Conservation (phyloP, 2,888 invertebrate genomes). For the Apotomis turbidana region DNA sequence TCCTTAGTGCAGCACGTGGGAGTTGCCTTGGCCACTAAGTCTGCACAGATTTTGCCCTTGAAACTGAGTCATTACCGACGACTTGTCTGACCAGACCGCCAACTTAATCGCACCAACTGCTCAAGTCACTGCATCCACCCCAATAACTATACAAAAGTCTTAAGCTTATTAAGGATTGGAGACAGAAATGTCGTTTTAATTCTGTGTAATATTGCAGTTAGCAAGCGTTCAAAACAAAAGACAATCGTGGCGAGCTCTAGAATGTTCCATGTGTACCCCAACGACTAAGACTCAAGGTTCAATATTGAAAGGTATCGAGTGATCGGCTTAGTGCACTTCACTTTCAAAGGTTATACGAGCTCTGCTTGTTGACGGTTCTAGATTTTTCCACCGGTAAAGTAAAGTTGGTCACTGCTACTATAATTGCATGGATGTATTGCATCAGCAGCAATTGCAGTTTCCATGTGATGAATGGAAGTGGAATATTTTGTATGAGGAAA, state of each 20-base stretch:
- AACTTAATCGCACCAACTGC: constrained; percentile 6
- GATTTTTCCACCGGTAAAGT: constrained; percentile 20
- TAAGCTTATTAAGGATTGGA: neutral
- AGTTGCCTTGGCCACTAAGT: constrained; percentile 23
- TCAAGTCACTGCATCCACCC: constrained; percentile 8
- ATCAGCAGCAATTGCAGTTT: constrained; percentile 34
- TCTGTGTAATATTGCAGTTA: neutral
- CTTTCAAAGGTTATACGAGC: neutral
- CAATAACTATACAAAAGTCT: neutral
- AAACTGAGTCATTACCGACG: constrained; percentile 27
- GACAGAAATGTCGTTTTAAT: neutral
- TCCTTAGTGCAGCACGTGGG: constrained; percentile 19
- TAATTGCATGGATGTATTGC: constrained; percentile 35
- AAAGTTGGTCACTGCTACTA: constrained; percentile 15
- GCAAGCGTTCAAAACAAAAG: constrained; percentile 4
- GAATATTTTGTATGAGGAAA: constrained; percentile 28
- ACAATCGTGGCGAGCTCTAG: neutral
- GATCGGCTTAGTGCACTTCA: neutral
- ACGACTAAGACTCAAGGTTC: neutral
- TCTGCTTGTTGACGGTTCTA: constrained; percentile 3
- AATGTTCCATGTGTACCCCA: constrained; percentile 1
- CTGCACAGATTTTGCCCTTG: constrained; percentile 26
- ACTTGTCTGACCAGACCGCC: constrained; percentile 29
- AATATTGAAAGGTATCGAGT: neutral
- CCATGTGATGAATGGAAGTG: constrained; percentile 16